Evolutionary conservation across 2,797 vertebrate species (phyloP).

Genomic region (Anguilla marmorata): DNA sequence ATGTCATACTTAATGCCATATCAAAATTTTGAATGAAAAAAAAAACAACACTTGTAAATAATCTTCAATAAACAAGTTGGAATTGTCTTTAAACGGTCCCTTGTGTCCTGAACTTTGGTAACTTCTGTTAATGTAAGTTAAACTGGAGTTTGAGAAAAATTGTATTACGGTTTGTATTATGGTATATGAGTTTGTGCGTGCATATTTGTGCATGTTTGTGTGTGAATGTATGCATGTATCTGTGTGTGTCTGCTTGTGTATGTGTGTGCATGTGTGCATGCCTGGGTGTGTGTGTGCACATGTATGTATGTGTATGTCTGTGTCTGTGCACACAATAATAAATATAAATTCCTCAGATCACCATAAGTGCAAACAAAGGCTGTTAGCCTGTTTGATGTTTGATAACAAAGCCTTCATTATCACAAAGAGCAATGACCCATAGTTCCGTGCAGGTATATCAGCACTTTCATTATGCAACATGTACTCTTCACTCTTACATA

Average conservation of each 20-base stretch:
- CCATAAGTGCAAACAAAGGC: not conserved
- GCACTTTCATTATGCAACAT: not conserved
- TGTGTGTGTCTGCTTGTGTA: not conserved
- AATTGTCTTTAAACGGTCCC: slow-evolving; percentile 57
- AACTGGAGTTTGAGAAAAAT: not conserved
- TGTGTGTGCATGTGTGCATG: not conserved
- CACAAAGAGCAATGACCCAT: slow-evolving; percentile 4
- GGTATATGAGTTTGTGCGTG: not conserved
- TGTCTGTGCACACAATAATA: not conserved
- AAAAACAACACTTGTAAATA: slow-evolving; percentile 63
- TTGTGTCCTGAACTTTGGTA: slow-evolving; percentile 1
- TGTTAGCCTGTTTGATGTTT: not conserved
- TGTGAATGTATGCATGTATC: not conserved
- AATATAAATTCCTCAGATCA: not conserved
- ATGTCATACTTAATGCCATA: slow-evolving; percentile 49
- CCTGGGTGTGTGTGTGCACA: not conserved
- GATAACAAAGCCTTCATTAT: not conserved
- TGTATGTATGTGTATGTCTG: not conserved
- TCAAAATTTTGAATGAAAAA: slow-evolving; percentile 48
- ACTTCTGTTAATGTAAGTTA: not conserved
- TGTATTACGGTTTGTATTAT: not conserved
- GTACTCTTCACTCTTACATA: not conserved
- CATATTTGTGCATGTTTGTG: not conserved
- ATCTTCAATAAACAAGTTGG: slow-evolving; percentile 69
- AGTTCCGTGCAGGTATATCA: not conserved